A percentile compares a stretch with the other conserved stretches of the same genome.
phyloP scores from a whole-genome alignment of 2,797 vertebrate species.

The Sorex maritimensis region DNA sequence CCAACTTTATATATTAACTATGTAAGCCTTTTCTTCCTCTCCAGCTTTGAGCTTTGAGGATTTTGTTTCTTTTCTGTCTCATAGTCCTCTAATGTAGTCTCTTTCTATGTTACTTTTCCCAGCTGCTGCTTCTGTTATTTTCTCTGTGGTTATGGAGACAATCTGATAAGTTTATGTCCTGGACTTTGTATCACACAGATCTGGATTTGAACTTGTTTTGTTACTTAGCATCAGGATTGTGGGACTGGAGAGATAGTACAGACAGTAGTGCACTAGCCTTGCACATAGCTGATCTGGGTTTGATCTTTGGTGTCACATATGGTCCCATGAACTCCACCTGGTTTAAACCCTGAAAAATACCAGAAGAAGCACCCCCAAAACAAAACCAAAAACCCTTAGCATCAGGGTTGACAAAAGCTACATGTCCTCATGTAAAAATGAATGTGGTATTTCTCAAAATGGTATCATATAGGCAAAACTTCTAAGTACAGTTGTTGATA shows the following conservation, averaged over 20 bases:
- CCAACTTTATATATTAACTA: background rate
- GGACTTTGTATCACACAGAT: background rate
- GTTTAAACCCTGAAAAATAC: too few relatives aligned
- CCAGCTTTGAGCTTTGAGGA: background rate
- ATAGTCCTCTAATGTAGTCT: background rate
- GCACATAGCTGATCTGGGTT: too few relatives aligned
- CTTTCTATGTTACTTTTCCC: background rate
- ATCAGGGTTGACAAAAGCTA: background rate
- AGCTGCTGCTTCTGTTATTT: background rate
- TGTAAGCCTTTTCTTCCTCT: background rate
- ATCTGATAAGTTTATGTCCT: too few relatives aligned
- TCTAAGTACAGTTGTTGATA: background rate
- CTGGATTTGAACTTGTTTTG: slow-evolving; percentile 23
- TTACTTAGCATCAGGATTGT: background rate
- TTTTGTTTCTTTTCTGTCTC: background rate
- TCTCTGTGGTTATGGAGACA: background rate
- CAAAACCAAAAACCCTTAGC: too few relatives aligned
- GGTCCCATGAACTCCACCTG: too few relatives aligned
- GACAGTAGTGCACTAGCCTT: too few relatives aligned
- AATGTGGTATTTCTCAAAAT: background rate
- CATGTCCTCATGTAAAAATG: background rate
- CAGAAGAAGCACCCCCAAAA: too few relatives aligned
- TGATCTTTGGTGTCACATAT: too few relatives aligned
- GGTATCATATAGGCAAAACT: background rate
- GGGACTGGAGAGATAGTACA: too few relatives aligned